These are phyloP conservation scores for Podilymbus podiceps DNA, from an alignment of 2,113 vertebrate genomes.

Conservation along the genomic window DNA sequence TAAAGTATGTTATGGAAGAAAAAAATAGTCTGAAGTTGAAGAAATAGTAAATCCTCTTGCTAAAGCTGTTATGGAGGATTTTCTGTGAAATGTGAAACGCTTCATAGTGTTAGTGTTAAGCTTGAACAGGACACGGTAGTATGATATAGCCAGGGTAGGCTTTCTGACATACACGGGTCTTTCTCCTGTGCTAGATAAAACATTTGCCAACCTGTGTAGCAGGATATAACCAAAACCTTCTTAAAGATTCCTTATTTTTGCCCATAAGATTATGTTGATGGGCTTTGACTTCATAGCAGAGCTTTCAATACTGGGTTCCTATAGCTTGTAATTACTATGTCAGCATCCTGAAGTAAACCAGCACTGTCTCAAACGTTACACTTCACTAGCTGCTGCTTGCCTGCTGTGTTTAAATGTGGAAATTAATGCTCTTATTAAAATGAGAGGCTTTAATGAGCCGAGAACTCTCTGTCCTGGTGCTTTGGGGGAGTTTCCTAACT, in stretches of 20 bases:
- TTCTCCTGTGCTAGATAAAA: not conserved
- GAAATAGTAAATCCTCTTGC: slow-evolving; percentile 48
- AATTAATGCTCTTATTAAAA: not conserved
- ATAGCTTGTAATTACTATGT: not conserved
- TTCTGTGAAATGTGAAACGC: not conserved
- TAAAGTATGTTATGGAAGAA: not conserved
- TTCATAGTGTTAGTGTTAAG: not conserved
- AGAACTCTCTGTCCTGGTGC: not conserved
- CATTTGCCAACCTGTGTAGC: not conserved
- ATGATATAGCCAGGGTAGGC: not conserved
- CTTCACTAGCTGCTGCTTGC: not conserved
- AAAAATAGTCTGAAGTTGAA: slow-evolving; percentile 6
- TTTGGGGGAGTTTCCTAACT: not conserved
- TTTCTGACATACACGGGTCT: not conserved
- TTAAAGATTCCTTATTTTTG: not conserved
- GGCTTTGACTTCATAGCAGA: not conserved
- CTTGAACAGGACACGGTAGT: not conserved
- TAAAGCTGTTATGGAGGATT: slow-evolving; percentile 38
- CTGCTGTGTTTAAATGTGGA: not conserved
- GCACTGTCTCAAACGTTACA: not conserved
- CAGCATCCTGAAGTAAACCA: not conserved
- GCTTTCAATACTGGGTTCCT: not conserved
- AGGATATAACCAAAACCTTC: not conserved
- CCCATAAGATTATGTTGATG: not conserved
- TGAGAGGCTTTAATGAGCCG: not conserved